A percentile compares a stretch with the other conserved stretches of the same genome.
These are phyloP conservation scores for Parotocinclus haroldoi DNA, from an alignment of 2,797 vertebrate species.

Conservation along the genomic window DNA sequence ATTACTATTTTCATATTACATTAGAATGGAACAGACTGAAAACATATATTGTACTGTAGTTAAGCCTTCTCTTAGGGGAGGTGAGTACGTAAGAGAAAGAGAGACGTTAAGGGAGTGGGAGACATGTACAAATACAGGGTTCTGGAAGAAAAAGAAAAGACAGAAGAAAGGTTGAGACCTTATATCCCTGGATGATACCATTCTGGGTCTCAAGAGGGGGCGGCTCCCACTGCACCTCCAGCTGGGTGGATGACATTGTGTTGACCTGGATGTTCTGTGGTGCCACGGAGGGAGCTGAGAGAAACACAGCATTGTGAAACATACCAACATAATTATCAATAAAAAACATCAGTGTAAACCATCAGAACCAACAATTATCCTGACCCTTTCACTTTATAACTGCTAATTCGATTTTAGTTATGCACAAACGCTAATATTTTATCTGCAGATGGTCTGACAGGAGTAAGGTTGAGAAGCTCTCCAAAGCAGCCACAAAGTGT, in stretches of 20 bases:
- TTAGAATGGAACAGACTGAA: constrained; percentile 19
- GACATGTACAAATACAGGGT: not conserved
- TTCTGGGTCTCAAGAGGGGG: constrained; percentile 92
- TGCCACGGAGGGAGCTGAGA: constrained; percentile 84
- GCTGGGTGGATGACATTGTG: constrained; percentile 79
- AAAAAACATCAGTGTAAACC: constrained; percentile 44
- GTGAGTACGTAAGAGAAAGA: constrained; percentile 1
- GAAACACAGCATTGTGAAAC: constrained; percentile 48
- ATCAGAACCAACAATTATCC: not conserved
- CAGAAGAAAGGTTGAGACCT: constrained; percentile 35
- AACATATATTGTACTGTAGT: constrained; percentile 7
- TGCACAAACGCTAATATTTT: not conserved
- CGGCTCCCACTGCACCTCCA: constrained; percentile 89
- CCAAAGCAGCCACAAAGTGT: constrained; percentile 13
- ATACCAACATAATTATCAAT: constrained; percentile 18
- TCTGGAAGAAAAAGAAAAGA: not conserved
- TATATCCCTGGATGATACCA: constrained; percentile 88
- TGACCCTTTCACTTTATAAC: constrained; percentile 12
- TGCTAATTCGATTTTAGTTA: not conserved
- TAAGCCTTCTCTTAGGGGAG: constrained; percentile 5
- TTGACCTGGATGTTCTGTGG: constrained; percentile 85
- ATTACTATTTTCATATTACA: constrained; percentile 24
- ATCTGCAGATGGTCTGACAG: constrained; percentile 6
- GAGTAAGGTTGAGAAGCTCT: constrained; percentile 21
- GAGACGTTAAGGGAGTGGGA: not conserved